Evolutionary conservation across 2,113 vertebrate species (phyloP), one percentile per base, ranked within the genome.

Genomic region (Brachypodius melanocephalos): DNA sequence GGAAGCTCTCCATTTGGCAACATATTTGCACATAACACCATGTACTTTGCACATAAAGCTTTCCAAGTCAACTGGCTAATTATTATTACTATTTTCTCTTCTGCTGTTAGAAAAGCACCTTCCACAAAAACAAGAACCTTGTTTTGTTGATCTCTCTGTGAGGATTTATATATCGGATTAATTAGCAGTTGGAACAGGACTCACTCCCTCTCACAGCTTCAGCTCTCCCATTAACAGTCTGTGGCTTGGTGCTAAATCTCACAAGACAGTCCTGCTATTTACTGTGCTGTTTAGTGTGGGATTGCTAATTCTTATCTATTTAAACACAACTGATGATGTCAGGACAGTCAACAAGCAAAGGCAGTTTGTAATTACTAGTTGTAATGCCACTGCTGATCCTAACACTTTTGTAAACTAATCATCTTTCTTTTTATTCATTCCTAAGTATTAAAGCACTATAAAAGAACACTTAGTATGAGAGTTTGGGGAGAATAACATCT

Each of bases 61-160:
- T 94, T 96, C 89, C 71, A 88, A 91, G 89, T 85, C 75, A 80
- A 91, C 71, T 77, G 51, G 46, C 40, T 96, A 91, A 95, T 95
- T 93, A 94, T 96, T 95, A 91, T 88, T 93, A 94, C 82, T 94
- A 90, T 90, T 96, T 96, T 94, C 55, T 42, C 61, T 73, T 85
- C 78, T 62, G 65, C 72, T 92, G 42, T 78, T 95, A 85, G 57
- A 86, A 88, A 95, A 92, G 43, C 66, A 95, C 77, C 82, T 96
- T 95, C 91, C 92, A 78, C 0, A 17, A 65, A 89, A 87, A 67
- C 68, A 83, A 94, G 75, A 94, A 57, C 36, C 72, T 93, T 61
- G 31, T 83, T 93, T 93, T 77, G 78, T 71, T 85, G 78, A 78
- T 92, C 48, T 84, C 67, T 94, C 58, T 96, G 75, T 85, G 74